These are phyloP conservation scores for Melanotaenia pygmaea DNA, from an alignment of 2,797 vertebrate genomes.

Conservation along the genomic window DNA sequence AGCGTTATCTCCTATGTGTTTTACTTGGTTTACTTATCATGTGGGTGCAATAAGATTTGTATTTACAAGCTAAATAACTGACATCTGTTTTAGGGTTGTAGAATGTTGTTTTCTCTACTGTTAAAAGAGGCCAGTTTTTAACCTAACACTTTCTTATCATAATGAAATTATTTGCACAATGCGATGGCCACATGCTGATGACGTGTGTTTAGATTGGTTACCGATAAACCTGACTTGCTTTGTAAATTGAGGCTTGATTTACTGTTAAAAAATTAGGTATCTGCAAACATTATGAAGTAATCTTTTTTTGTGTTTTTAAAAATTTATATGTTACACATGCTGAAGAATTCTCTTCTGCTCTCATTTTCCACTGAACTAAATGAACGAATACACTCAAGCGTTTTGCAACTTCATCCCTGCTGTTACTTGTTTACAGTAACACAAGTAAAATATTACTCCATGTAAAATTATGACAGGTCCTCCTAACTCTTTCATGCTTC, in stretches of 20 bases:
- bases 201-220: not conserved
- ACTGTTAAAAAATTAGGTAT: not conserved
- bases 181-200: not conserved
- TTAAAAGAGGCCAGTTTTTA: not conserved
- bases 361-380: not conserved
- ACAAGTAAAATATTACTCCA: not conserved
- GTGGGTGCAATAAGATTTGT: not conserved
- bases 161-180: not conserved
- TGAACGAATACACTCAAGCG: not conserved
- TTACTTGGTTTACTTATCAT: not conserved
- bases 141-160: no score
- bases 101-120: no score
- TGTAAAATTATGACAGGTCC: not conserved
- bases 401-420: not conserved
- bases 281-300: no score
- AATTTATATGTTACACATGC: not conserved
- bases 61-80: not conserved
- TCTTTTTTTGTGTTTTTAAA: not conserved
- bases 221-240: not conserved
- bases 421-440: not conserved
- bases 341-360: not conserved
- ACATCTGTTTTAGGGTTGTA: no score
- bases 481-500: not conserved
- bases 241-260: not conserved
- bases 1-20: not conserved